phyloP scores from a whole-genome alignment of 2,113 vertebrate species.

The Odontophorus gujanensis region DNA sequence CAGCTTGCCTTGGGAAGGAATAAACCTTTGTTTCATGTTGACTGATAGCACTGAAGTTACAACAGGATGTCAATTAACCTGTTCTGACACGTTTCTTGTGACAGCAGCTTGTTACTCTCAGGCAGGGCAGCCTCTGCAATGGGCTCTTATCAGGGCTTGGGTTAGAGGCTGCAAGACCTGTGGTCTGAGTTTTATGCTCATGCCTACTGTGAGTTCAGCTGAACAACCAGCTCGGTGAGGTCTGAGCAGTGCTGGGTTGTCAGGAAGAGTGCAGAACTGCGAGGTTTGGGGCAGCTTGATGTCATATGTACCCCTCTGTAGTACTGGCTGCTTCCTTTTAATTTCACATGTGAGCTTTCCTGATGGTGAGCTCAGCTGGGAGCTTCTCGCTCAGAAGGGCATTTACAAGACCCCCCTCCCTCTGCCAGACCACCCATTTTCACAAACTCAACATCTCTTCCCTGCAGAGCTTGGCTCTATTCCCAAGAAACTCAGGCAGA shows the following conservation, averaged over 20 bases:
- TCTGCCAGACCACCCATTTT: not conserved
- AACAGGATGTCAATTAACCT: not conserved
- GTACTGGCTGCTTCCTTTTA: not conserved
- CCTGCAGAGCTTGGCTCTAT: not conserved
- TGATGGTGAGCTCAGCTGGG: not conserved
- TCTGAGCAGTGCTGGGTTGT: not conserved
- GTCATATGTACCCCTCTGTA: not conserved
- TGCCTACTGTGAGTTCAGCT: fast-evolving
- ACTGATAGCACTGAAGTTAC: not conserved
- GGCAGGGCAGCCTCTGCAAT: not conserved
- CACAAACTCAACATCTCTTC: not conserved
- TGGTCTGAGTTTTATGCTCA: not conserved
- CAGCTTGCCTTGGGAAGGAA: not conserved
- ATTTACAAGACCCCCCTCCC: not conserved
- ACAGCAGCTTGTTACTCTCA: not conserved
- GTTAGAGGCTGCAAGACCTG: not conserved
- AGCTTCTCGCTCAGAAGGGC: not conserved
- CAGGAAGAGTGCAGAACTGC: not conserved
- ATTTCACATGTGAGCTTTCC: fast-evolving
- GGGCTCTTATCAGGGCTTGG: not conserved
- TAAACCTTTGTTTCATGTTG: constrained; percentile 15
- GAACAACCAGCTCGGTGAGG: fast-evolving
- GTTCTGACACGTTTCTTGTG: not conserved
- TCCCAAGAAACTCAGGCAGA: not conserved
- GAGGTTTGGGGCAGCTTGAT: not conserved